phyloP scores from a whole-genome alignment of 1,140 invertebrate genomes.

The Branchinecta lindahli region DNA sequence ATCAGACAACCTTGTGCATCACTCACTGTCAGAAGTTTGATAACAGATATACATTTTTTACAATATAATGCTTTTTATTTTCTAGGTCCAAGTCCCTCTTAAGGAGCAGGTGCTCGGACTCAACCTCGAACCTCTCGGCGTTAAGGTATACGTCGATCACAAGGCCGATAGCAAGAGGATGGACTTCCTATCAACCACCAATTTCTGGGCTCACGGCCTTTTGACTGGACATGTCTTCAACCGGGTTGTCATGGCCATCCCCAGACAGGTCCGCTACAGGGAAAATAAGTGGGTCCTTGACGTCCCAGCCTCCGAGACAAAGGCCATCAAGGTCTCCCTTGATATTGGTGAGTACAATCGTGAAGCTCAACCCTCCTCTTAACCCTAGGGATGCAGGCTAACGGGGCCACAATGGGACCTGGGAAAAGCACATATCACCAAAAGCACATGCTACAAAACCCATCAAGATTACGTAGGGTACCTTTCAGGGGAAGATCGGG shows the following conservation, averaged over 20 bases:
- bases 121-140: not conserved
- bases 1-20: too few species aligned
- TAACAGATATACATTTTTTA: too few species aligned
- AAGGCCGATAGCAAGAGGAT: not conserved
- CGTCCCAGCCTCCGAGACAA: constrained; percentile 16
- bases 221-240: not conserved
- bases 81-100: not conserved
- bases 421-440: too few species aligned
- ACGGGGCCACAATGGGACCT: too few species aligned
- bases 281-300: constrained; percentile 15
- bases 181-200: not conserved
- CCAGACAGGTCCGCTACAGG: constrained; percentile 8
- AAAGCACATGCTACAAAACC: too few species aligned
- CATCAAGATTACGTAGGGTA: too few species aligned
- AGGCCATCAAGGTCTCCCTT: constrained; percentile 15
- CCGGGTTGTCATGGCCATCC: not conserved
- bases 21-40: too few species aligned
- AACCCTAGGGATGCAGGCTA: too few species aligned
- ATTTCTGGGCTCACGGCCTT: not conserved
- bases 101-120: not conserved
- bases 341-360: constrained; percentile 13
- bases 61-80: too few species aligned
- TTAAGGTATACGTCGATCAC: not conserved
- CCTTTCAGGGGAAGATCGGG: too few species aligned
- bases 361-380: too few species aligned